These are phyloP conservation scores for Thalassoma bifasciatum DNA, from an alignment of 2,113 vertebrate species.

Conservation along the genomic window DNA sequence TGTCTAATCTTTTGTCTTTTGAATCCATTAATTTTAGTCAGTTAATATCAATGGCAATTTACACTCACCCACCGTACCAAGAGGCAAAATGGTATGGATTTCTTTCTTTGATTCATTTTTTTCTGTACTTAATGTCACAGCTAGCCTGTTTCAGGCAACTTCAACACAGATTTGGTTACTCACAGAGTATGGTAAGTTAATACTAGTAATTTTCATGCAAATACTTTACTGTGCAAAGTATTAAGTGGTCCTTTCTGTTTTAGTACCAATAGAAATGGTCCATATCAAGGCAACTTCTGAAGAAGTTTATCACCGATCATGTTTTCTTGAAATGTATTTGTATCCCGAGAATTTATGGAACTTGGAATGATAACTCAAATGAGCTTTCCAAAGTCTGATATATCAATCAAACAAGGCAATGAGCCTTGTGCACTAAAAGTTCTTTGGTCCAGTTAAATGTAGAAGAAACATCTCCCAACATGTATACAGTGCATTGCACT, in stretches of 20 bases:
- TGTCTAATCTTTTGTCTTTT: no score
- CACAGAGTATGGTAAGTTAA: not conserved
- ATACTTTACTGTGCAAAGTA: not conserved
- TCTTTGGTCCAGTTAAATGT: not conserved
- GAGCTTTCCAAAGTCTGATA: not conserved
- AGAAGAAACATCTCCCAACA: no score
- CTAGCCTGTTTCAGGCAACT: not conserved
- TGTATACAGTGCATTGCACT: no score
- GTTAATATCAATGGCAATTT: no score
- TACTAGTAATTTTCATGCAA: not conserved
- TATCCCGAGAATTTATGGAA: no score
- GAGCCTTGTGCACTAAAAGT: not conserved
- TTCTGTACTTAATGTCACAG: not conserved
- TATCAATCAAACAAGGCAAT: not conserved
- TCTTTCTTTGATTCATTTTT: no score
- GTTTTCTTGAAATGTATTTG: no score
- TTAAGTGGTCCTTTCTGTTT: not conserved
- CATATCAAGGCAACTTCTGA: not conserved
- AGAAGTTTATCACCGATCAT: no score
- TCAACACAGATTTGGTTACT: not conserved
- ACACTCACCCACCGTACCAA: no score
- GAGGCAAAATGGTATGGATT: no score
- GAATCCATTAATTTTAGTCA: no score
- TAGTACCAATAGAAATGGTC: not conserved
- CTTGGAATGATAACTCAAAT: no score